These are phyloP conservation scores for Amia ocellicauda DNA, from an alignment of 2,113 vertebrate genomes.

Conservation along the genomic window DNA sequence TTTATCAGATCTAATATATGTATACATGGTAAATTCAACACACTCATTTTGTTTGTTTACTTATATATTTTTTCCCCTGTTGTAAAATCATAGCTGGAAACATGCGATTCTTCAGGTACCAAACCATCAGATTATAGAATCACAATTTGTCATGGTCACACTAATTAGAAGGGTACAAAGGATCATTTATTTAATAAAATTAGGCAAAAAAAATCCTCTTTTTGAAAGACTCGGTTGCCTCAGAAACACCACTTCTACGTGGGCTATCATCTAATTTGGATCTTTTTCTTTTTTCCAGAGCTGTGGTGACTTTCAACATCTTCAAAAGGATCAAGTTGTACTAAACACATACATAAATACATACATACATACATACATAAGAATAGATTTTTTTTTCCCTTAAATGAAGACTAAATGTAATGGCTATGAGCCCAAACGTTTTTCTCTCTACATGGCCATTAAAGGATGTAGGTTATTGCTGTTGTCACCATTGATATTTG, in stretches of 20 bases:
- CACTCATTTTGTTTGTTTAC: too few species aligned
- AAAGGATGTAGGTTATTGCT: slow-evolving; percentile 86
- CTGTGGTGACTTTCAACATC: too few species aligned
- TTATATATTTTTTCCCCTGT: too few species aligned
- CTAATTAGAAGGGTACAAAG: slow-evolving; percentile 46
- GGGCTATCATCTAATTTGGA: slow-evolving; percentile 59
- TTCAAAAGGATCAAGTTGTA: slow-evolving; percentile 20
- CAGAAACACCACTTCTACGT: slow-evolving; percentile 51
- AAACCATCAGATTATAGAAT: background rate
- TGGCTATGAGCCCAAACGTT: slow-evolving; percentile 67
- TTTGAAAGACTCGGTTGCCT: slow-evolving; percentile 60
- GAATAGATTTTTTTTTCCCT: background rate
- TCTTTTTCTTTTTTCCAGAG: slow-evolving; percentile 48
- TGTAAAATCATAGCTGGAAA: too few species aligned
- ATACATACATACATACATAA: background rate
- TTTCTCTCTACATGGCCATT: slow-evolving; percentile 77
- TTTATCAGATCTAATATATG: too few species aligned
- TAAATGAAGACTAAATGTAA: slow-evolving; percentile 75
- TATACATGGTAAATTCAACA: too few species aligned
- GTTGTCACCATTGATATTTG: slow-evolving; percentile 85
- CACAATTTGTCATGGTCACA: slow-evolving; percentile 38
- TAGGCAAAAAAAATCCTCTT: slow-evolving; percentile 46
- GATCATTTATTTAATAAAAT: slow-evolving; percentile 54
- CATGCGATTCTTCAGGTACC: background rate
- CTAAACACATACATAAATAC: background rate